Conservation (phyloP, 92 coral and sea anemone genomes). For the Phenganax marumi region DNA sequence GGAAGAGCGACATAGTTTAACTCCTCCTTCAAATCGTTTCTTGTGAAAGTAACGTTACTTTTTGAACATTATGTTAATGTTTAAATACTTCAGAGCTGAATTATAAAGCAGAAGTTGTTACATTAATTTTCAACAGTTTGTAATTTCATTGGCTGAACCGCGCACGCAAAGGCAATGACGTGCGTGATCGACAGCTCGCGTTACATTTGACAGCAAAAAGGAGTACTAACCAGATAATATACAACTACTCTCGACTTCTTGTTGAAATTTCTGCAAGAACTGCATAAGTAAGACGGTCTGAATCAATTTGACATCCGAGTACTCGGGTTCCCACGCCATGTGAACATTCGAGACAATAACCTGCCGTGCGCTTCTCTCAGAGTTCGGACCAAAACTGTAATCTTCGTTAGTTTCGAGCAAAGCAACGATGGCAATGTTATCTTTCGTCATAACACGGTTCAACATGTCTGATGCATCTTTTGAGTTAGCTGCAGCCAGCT, state of each 20-base stretch:
- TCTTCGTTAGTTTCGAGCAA: conserved; percentile 85
- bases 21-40: too few species aligned
- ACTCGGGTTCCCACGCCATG: conserved; percentile 99
- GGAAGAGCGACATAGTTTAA: too few species aligned
- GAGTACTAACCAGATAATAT: conserved; percentile 68
- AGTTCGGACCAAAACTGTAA: conserved; percentile 53
- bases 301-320: conserved; percentile 89
- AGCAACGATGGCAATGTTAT: conserved; percentile 94
- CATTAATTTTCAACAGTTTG: too few species aligned
- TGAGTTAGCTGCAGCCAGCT: conserved; percentile 93
- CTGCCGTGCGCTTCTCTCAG: conserved; percentile 66
- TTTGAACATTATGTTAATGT: too few species aligned
- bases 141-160: too few species aligned
- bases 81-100: too few species aligned
- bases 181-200: too few species aligned
- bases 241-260: conserved; percentile 79
- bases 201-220: not conserved
- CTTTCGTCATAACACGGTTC: conserved; percentile 98
- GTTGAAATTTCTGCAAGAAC: conserved; percentile 79
- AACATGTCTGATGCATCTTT: conserved; percentile 98
- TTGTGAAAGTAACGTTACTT: too few species aligned
- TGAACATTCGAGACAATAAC: conserved; percentile 94
- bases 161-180: too few species aligned
- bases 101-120: too few species aligned
- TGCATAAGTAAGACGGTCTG: conserved; percentile 97